Conservation (phyloP, 2,797 vertebrate species). For the Anguilla anguilla region DNA sequence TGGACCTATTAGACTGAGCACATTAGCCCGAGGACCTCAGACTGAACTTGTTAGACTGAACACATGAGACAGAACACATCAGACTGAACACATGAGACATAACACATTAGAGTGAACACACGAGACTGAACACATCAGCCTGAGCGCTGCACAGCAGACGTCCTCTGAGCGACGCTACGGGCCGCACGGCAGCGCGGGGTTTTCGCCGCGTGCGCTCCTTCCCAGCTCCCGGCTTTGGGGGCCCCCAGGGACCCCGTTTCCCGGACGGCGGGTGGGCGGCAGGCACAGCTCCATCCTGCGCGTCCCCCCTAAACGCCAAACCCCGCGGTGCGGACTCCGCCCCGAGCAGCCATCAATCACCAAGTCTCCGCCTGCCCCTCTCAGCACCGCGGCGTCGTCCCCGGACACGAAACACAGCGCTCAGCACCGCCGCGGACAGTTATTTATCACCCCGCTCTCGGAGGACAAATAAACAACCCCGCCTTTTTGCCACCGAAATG, state of each 20-base stretch:
- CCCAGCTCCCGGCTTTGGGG: not conserved
- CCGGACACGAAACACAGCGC: not conserved
- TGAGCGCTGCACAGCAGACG: not conserved
- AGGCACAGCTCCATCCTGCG: not conserved
- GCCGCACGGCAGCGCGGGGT: not conserved
- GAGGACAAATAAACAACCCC: slow-evolving; percentile 20
- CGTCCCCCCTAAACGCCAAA: not conserved
- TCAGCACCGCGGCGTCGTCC: not conserved
- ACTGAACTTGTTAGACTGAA: no score
- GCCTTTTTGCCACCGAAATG: slow-evolving; percentile 3
- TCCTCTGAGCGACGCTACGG: not conserved
- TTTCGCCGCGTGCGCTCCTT: not conserved
- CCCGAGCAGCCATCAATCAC: slow-evolving; percentile 7
- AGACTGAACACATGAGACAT: not conserved
- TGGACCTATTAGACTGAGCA: no score
- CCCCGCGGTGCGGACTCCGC: not conserved
- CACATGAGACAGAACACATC: not conserved
- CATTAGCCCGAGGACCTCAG: no score
- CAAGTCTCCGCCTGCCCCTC: not conserved
- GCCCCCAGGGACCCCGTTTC: not conserved
- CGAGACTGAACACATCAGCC: not conserved
- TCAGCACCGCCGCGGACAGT: not conserved
- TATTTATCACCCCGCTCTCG: not conserved
- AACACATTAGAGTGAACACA: not conserved
- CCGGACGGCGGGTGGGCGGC: not conserved